phyloP scores from a whole-genome alignment of 1,140 invertebrate genomes.

The Atopsyche davidsoni region DNA sequence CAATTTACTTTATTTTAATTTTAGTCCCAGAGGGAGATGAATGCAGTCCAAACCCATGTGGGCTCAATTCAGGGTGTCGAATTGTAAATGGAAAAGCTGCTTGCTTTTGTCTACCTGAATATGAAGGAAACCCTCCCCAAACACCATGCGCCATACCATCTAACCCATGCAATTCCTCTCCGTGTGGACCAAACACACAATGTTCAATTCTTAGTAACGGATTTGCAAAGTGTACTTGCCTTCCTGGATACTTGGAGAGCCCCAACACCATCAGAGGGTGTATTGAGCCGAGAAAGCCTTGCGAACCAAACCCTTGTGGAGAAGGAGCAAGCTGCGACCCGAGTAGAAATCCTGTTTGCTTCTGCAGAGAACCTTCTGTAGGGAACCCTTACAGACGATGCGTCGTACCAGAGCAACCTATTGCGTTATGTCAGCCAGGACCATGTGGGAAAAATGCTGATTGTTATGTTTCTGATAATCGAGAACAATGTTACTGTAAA shows the following conservation, averaged over 20 bases:
- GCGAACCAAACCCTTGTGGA: constrained; percentile 77
- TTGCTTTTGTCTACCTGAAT: constrained; percentile 83
- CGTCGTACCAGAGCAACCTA: constrained; percentile 48
- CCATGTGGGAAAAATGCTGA: constrained; percentile 74
- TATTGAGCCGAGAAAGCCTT: constrained; percentile 67
- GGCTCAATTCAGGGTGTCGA: constrained; percentile 73
- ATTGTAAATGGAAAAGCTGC: constrained; percentile 62
- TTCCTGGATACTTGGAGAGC: constrained; percentile 75
- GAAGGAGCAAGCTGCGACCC: constrained; percentile 72
- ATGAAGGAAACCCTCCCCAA: constrained; percentile 75
- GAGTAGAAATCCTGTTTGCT: constrained; percentile 68
- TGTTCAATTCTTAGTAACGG: constrained; percentile 75
- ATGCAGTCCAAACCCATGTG: constrained; percentile 79
- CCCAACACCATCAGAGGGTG: constrained; percentile 83
- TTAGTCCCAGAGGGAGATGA: constrained; percentile 81
- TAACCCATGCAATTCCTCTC: constrained; percentile 77
- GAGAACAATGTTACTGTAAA: constrained; percentile 75
- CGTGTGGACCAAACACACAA: constrained; percentile 83
- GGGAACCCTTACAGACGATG: constrained; percentile 76
- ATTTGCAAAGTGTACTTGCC: constrained; percentile 80
- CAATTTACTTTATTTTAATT: constrained; percentile 29
- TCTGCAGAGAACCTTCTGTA: constrained; percentile 65
- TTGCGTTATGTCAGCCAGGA: constrained; percentile 65
- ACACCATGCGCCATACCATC: constrained; percentile 58
- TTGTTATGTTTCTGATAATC: constrained; percentile 69